phyloP scores from a whole-genome alignment of 2,113 vertebrate species.

The Aspiorhynchus laticeps region DNA sequence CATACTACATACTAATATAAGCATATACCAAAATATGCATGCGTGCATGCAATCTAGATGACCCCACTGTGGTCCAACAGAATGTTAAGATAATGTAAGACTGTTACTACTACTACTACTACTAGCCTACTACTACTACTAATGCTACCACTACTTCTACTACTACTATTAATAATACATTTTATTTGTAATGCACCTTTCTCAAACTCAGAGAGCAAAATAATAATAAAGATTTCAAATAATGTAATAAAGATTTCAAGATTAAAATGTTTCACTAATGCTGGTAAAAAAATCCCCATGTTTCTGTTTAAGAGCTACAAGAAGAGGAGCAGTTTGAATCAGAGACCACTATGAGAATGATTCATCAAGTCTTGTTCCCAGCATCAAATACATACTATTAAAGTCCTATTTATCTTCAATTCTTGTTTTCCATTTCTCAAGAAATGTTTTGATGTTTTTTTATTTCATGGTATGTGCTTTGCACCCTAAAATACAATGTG shows the following conservation, averaged over 20 bases:
- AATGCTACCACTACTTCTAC: too few relatives aligned
- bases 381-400: background rate
- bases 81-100: background rate
- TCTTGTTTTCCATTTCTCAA: background rate
- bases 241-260: background rate
- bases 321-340: background rate
- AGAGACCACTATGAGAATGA: slow-evolving; percentile 36
- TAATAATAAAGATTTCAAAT: too few relatives aligned
- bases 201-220: too few relatives aligned
- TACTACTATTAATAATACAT: too few relatives aligned
- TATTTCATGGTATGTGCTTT: background rate
- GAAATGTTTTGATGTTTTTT: background rate
- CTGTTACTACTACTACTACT: too few relatives aligned
- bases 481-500: background rate
- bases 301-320: slow-evolving; percentile 14
- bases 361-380: slow-evolving; percentile 12
- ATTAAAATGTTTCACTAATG: background rate
- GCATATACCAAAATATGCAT: background rate
- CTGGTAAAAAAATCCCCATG: background rate
- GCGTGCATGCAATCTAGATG: background rate
- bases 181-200: too few relatives aligned
- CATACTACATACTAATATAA: background rate
- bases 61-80: background rate
- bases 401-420: background rate
- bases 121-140: too few relatives aligned